Base-by-base conservation (phyloP, 2,888 invertebrate species). In the Thumatha senex region DNA sequence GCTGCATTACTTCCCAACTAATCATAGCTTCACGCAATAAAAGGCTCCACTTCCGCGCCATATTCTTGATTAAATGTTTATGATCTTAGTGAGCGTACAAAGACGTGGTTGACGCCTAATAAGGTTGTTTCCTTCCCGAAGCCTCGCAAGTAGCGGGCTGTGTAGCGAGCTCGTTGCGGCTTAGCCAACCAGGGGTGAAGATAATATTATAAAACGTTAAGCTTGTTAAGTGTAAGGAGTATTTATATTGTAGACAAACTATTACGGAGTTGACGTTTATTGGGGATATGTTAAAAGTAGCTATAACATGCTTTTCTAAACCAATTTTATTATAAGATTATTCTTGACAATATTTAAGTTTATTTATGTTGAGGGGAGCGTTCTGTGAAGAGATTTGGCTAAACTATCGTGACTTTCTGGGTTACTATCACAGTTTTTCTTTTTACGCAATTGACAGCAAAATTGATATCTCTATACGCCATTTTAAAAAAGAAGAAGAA, bases 171-270 rank as follows among this genome's bases (percentile, higher is more conserved):
- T 51, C 54, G 12, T 43, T 35, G 51, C 51, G 51, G 54, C 56
- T 59, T 40, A 55, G 54, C 58, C 54, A 61, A 55, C 58, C 54
- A 61, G 61, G 67, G 61, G 54, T 40, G 48, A 45, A 47, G 52
- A 60, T 71, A 68, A 68, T 69, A 67, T 64, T 58, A 56, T 67
- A 61, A 52, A 63, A 49, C 69, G 56, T 41, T 68, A 71, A 70
- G 60, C 69, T 52, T 57, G 61, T 70, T 68, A 70, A 40, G 56
- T 57, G 51, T 57, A 41, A 48, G 59, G 11, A 51, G 49, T 40
- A 24, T 24, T 45, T 47, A 43, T 48, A 45, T 38, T 44, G 29
- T 38, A 15, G 36, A 36, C 30, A 45, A 45, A 45, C 45, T 36
- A 44, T 44, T 45, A 38, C 35, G 14, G 35, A 44, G 14, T 38